Evolutionary conservation across 2,113 vertebrate genomes (phyloP), one percentile per base, ranked within the genome.

Genomic region (Cephalopholis sonnerati): DNA sequence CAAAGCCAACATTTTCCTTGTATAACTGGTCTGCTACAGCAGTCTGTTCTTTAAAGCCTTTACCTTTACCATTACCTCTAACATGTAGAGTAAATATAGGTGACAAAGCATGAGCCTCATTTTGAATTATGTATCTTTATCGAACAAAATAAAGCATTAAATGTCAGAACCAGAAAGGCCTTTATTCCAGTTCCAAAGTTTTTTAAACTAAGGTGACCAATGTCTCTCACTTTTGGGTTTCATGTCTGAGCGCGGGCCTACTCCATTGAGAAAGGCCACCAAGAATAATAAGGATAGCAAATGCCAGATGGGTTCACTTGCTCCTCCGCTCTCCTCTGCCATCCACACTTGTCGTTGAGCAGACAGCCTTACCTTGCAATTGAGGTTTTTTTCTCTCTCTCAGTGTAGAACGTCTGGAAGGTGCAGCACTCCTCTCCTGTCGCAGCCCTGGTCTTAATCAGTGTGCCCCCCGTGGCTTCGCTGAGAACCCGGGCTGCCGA

Each of bases 361-460:
- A 64, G 84, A 74, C 70, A 79, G 51, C 16, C 62, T 66, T 18
- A 50, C 41, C 9, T 25, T 53, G 11, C 65, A 63, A 50, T 57
- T 64, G 18, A 59, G 2, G 2, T 39, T 17, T 24, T 36, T 51
- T 44, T 53, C 64, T 71, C 63, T 8, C 10, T 9, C 32, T 36
- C 24, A 29, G 24, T 61, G 24, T 41, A 12, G 10, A 80, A 69
- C 0, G 25, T 65, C 68, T 54, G 78, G 78, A 61, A 83, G 71
- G 27, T 64, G 72, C 54, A 48, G 68, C 51, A 22, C 58, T 79
- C 18, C 39, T 69, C 50, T 85, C 71, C 82, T 46, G 32, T 82
- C 79, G 24, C 51, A 59, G 61, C 53, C 53, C 61, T 39, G 73
- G 25, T 85, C 79, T 88, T 84, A 83, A 91, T 93, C 88, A 92